phyloP scores from a whole-genome alignment of 2,113 vertebrate species.

The Lagopus leucura region DNA sequence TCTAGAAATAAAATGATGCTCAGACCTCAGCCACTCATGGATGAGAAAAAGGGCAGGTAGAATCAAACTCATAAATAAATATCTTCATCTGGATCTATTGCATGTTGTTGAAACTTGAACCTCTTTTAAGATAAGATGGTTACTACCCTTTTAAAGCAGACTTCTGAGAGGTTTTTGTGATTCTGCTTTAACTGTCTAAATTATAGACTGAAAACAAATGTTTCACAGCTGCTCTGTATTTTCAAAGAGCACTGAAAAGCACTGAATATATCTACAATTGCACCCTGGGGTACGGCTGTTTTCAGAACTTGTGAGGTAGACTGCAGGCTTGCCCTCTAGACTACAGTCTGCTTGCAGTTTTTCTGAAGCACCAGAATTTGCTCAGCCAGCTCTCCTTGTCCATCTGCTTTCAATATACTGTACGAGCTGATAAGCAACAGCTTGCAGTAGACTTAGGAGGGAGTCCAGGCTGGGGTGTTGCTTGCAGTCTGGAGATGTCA shows the following conservation, averaged over 20 bases:
- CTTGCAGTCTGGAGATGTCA: neutral
- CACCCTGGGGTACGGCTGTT: neutral
- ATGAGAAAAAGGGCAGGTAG: neutral
- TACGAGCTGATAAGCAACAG: neutral
- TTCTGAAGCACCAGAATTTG: neutral
- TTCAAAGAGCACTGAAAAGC: neutral
- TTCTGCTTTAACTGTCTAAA: neutral
- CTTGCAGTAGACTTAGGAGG: neutral
- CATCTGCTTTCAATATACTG: neutral
- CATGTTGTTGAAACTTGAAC: neutral
- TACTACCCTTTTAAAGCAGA: neutral
- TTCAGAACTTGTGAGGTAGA: neutral
- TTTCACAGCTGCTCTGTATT: neutral
- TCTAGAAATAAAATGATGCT: neutral
- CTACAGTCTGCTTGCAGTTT: neutral
- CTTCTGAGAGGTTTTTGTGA: neutral
- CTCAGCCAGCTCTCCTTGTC: neutral
- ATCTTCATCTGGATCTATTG: neutral
- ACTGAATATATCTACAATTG: neutral
- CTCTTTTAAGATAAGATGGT: neutral
- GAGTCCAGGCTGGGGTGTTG: neutral
- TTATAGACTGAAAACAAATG: neutral
- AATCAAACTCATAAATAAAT: neutral
- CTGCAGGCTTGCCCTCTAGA: neutral
- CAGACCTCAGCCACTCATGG: neutral